Evolutionary conservation across 64 coral and sea anemone species (phyloP), one percentile per base, ranked within the genome.

Genomic region (Pocillopora damicornis): DNA sequence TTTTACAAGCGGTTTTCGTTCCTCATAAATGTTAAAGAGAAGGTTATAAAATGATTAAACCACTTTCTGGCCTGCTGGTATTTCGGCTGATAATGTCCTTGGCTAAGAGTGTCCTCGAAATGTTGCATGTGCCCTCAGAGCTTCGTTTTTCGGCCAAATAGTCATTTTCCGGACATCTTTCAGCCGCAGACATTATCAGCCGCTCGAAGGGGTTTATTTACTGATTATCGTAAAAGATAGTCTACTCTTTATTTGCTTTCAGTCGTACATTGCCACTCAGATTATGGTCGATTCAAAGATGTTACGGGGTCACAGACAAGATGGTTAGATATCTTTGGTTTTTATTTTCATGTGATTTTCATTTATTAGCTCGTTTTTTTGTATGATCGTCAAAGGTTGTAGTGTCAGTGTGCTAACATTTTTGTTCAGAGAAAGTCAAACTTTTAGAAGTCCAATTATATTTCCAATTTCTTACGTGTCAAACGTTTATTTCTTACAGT

Each of bases 221-320:
- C 42, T 51, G 3, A 51, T 51, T 51, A 4, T 51, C 3, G 42
- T 51, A 51, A 51, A 2, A 51, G 42, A 51, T 38, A 69, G 20
- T 18, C 2, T 69, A 0, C 26, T 1, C 59, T 9, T 25, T 82
- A 67, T 73, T 45, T 74, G 18, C 78, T 88, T 62, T 45, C 64
- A 99, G 97, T 99, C 97, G 3, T 99, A 99, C 45, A 99, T 99
- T 61, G 97, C 97, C 26, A 99, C 97, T 63, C 97, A 99, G 67
- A 86, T 99, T 2, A 99, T 99, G 97, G 97, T 99, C 4, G 93
- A 99, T 61, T 93, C 94, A 15, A 99, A 99, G 80, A 99, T 99
- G 97, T 76, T 99, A 15, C 82, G 97, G 15, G 97, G 97, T 0
- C 97, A 99, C 85, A 99, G 92, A 60, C 87, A 86, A 63, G 97